Evolutionary conservation across 2,888 invertebrate species (phyloP).

Genomic region (Elmis aenea): DNA sequence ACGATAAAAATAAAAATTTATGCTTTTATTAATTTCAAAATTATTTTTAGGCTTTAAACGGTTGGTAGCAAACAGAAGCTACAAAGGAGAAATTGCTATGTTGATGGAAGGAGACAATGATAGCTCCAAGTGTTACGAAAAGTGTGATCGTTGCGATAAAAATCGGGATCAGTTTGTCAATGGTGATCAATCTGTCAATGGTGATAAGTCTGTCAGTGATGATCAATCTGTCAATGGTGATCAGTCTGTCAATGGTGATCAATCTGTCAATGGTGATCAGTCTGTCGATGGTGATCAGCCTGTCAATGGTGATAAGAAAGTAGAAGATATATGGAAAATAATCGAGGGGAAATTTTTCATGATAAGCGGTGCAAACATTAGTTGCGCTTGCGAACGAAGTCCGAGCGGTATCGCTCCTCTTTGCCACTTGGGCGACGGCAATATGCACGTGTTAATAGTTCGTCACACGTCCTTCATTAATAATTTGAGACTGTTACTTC

Average conservation of each 20-base stretch:
- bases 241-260: too few relatives aligned
- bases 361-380: conserved; percentile 71
- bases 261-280: too few relatives aligned
- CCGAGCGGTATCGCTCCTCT: conserved; percentile 74
- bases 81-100: conserved; percentile 58
- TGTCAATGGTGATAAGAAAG: conserved; percentile 14
- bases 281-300: too few relatives aligned
- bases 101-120: conserved; percentile 48
- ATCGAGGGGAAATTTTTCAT: conserved; percentile 70
- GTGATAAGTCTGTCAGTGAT: too few relatives aligned
- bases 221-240: too few relatives aligned
- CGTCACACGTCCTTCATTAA: conserved; percentile 67
- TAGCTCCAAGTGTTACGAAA: conserved; percentile 49
- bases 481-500: conserved; percentile 63
- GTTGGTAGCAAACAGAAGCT: conserved; percentile 58
- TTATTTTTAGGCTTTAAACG: conserved; percentile 55
- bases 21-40: too few relatives aligned
- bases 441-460: conserved; percentile 69
- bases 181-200: too few relatives aligned
- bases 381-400: conserved; percentile 68
- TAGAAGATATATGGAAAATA: conserved; percentile 49
- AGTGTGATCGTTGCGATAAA: conserved; percentile 46
- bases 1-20: too few relatives aligned
- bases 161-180: conserved; percentile 22
- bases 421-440: conserved; percentile 76